Conservation (phyloP, 1,140 invertebrate genomes). For the Cecropterus lyciades region DNA sequence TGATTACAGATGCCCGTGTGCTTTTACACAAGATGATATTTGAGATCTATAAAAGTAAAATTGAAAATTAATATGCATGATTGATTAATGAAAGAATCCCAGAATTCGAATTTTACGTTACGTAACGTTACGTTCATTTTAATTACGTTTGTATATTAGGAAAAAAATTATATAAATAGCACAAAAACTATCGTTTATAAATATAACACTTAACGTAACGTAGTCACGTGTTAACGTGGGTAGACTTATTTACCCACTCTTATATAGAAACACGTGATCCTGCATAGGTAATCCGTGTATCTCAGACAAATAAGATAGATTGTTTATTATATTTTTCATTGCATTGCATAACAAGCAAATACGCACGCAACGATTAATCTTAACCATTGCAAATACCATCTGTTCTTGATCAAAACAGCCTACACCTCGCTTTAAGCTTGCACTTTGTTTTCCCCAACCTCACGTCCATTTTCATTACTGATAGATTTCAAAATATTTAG, state of each 20-base stretch:
- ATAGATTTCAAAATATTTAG: too few species aligned
- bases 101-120: too few species aligned
- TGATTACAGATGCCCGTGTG: too few species aligned
- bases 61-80: too few species aligned
- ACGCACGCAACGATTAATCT: slow-evolving; percentile 4
- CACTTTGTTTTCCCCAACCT: not conserved
- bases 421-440: slow-evolving; percentile 10
- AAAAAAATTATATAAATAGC: too few species aligned
- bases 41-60: too few species aligned
- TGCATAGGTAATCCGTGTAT: not conserved
- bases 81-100: too few species aligned
- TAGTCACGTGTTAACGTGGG: too few species aligned
- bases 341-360: slow-evolving; percentile 16
- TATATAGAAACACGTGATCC: not conserved
- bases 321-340: slow-evolving; percentile 13
- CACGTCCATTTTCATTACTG: not conserved
- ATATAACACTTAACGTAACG: not conserved
- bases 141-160: too few species aligned
- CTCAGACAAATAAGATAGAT: not conserved
- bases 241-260: not conserved
- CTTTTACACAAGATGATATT: too few species aligned
- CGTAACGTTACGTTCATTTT: too few species aligned
- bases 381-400: slow-evolving; percentile 27
- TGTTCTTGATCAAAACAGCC: slow-evolving; percentile 23
- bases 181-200: not conserved